Conservation (phyloP, 2,113 vertebrate species). For the Oryctolagus cuniculus region DNA sequence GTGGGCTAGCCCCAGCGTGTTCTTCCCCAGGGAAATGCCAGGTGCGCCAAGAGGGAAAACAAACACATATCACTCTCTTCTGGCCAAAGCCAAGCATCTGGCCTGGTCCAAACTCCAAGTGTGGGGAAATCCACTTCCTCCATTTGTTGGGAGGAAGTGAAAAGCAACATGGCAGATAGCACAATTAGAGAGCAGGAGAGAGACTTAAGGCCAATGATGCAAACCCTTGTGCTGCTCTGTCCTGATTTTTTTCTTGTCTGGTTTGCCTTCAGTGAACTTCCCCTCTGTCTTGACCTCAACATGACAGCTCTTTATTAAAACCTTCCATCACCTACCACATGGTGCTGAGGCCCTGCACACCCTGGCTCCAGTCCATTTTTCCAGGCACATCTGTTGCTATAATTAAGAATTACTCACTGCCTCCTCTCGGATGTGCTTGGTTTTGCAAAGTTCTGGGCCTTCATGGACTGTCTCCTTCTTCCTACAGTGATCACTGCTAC, state of each 20-base stretch:
- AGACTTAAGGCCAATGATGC: background rate
- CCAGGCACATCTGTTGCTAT: conserved; percentile 3
- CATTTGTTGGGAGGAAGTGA: background rate
- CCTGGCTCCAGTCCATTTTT: background rate
- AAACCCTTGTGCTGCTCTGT: background rate
- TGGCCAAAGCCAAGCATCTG: background rate
- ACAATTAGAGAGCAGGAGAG: background rate
- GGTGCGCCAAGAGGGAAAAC: background rate
- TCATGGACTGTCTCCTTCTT: background rate
- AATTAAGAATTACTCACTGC: conserved; percentile 42
- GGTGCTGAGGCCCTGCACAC: background rate
- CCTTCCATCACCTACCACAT: background rate
- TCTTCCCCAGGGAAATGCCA: background rate
- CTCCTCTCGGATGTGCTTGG: conserved; percentile 46
- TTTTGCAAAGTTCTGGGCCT: background rate
- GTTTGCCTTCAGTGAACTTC: background rate
- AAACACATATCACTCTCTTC: background rate
- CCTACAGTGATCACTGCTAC: background rate
- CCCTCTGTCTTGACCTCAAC: background rate
- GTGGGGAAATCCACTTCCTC: background rate
- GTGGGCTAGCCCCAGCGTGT: fast-evolving
- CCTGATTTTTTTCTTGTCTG: background rate
- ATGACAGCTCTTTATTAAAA: background rate
- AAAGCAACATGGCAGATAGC: background rate
- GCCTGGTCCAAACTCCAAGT: background rate